Percentiles rank a stretch among this genome's conserved stretches.
phyloP scores from a whole-genome alignment of 1,140 invertebrate species.

The Galendromus occidentalis region DNA sequence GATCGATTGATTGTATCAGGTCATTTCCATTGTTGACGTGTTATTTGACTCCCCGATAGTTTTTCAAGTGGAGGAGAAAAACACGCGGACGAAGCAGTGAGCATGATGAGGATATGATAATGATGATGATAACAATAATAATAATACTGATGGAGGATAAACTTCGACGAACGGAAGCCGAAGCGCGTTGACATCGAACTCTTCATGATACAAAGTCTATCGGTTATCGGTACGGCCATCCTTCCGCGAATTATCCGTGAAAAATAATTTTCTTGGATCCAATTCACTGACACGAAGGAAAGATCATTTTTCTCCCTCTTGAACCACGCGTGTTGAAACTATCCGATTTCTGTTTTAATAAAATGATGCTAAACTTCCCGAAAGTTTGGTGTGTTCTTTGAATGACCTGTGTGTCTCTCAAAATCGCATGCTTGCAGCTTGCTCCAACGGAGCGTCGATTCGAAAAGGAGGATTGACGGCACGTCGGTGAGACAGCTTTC shows the following conservation, averaged over 20 bases:
- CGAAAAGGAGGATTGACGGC: too few species aligned
- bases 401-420: background rate
- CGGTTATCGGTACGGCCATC: too few species aligned
- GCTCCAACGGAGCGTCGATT: too few species aligned
- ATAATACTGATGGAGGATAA: background rate
- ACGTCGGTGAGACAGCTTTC: too few species aligned
- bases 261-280: background rate
- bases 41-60: too few species aligned
- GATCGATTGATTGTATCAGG: too few species aligned
- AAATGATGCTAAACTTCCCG: constrained; percentile 9
- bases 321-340: background rate
- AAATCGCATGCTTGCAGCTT: too few species aligned
- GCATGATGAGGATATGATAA: background rate
- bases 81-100: too few species aligned
- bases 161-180: background rate
- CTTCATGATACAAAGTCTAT: too few species aligned
- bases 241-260: background rate
- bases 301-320: background rate
- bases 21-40: too few species aligned
- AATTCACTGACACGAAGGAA: background rate
- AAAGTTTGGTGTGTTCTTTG: background rate
- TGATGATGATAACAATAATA: background rate
- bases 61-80: too few species aligned
- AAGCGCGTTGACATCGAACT: background rate
- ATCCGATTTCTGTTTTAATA: background rate